A percentile compares a stretch with the other conserved stretches of the same genome.
Conservation (phyloP, 2,113 vertebrate genomes). For the Picathartes gymnocephalus region DNA sequence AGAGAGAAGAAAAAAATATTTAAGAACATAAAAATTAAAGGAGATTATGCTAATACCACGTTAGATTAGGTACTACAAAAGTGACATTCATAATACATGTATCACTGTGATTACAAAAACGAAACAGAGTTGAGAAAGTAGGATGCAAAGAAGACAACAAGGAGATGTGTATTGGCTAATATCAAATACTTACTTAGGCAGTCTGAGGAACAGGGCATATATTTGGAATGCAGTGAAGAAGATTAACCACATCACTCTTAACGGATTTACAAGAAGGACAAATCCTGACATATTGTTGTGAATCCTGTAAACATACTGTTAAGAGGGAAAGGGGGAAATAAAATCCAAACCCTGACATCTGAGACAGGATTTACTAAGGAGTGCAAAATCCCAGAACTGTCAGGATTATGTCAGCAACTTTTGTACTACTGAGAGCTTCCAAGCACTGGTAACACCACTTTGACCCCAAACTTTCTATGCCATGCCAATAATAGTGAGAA, state of each 20-base stretch:
- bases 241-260: slow-evolving; percentile 12
- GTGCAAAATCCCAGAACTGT: background rate
- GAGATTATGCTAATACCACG: background rate
- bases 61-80: background rate
- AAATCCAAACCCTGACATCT: slow-evolving; percentile 7
- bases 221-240: background rate
- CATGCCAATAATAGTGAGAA: background rate
- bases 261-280: background rate
- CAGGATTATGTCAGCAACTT: background rate
- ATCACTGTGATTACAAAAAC: background rate
- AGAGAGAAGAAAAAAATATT: background rate
- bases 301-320: background rate
- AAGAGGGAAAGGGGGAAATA: background rate
- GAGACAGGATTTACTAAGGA: slow-evolving; percentile 11
- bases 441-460: background rate
- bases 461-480: background rate
- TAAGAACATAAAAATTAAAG: background rate
- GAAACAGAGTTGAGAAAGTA: background rate
- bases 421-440: background rate
- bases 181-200: background rate
- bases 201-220: background rate
- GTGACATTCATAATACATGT: background rate
- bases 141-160: background rate
- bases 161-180: background rate
- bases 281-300: slow-evolving; percentile 24